Base-by-base conservation (phyloP, 2,888 invertebrate genomes). In the Oscheius sp. region DNA sequence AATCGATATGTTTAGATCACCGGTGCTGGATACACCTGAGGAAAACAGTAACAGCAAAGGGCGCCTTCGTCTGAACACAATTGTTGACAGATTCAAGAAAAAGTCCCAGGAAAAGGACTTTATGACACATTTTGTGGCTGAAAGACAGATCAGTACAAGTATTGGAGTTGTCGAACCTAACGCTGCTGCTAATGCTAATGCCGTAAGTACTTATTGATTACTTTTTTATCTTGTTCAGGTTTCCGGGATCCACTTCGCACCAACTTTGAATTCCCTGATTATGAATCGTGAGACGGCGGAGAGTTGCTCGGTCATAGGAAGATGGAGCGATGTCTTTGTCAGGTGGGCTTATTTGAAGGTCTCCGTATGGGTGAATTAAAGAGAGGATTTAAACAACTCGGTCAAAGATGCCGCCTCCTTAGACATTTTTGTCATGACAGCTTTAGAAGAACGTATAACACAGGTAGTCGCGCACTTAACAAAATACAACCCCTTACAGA, bases 311-410 rank as follows among this genome's bases (percentile, higher is more conserved):
- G 73, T 76, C 0, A 58, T 77, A 16, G 76, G 77, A 43, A 58
- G 78, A 56, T 80, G 76, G 56, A 77, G 76, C 2, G 80, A 80
- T 64, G 77, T 80, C 45, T 80, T 76, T 49, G 78, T 80, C 49
- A 73, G 79, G 79, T 79, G 52, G 16, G 25, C 12, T 27, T n/a
- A 56, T 6, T 56, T 35, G 35, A 6, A 35, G 35, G 9, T 35
- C 5, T 18, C 29, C 6, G 13, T 23, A 25, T 61, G n/a, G 7
- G 6, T 66, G 9, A 25, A 6, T 66, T 77, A 6, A 55, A 77
- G 77, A 55, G 80, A 80, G 45, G 80, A 80, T 61, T 59, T 80
- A 45, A 63, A 73, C 2, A 80, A 74, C 35, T 74, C 74, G 0
- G 80, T 80, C 7, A 74, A 73, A n/a, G 80, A 80, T 43, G 76